Conservation (phyloP, 2,888 invertebrate genomes). For the Polydrusus tereticollis region DNA sequence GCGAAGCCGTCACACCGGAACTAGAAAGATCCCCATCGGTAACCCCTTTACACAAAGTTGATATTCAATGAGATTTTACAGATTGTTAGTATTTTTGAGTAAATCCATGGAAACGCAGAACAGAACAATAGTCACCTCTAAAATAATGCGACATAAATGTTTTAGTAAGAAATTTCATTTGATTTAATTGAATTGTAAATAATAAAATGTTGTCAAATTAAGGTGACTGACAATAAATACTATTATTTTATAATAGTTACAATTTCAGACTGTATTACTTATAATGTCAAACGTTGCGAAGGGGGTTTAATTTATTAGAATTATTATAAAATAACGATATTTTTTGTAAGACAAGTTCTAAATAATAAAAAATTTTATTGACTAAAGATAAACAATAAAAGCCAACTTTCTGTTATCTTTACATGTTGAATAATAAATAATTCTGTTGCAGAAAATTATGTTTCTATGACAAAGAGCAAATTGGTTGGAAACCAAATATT, state of each 20-base stretch:
- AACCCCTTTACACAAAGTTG: constrained; percentile 72
- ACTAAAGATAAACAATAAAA: not conserved
- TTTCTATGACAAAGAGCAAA: too few species aligned
- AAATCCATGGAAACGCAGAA: constrained; percentile 35
- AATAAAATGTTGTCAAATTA: constrained; percentile 61
- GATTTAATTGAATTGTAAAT: constrained; percentile 48
- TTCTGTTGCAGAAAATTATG: not conserved
- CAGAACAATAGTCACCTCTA: constrained; percentile 49
- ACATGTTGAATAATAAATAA: not conserved
- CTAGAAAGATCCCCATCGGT: constrained; percentile 70
- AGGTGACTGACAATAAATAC: constrained; percentile 65
- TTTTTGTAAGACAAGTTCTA: too few species aligned
- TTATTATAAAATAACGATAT: too few species aligned
- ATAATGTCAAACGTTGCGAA: constrained; percentile 1
- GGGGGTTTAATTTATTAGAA: too few species aligned
- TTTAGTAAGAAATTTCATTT: constrained; percentile 25
- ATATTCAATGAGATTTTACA: constrained; percentile 55
- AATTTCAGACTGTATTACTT: constrained; percentile 36
- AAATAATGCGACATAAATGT: constrained; percentile 29
- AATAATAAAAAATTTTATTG: not conserved
- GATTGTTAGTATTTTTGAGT: constrained; percentile 53
- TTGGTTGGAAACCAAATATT: not conserved
- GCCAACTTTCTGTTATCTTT: not conserved
- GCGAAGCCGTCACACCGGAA: constrained; percentile 68
- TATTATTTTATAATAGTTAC: constrained; percentile 52